Evolutionary conservation across 1,140 invertebrate genomes (phyloP), one percentile per base, ranked within the genome.

Genomic region (Tetranychus cinnabarinus): DNA sequence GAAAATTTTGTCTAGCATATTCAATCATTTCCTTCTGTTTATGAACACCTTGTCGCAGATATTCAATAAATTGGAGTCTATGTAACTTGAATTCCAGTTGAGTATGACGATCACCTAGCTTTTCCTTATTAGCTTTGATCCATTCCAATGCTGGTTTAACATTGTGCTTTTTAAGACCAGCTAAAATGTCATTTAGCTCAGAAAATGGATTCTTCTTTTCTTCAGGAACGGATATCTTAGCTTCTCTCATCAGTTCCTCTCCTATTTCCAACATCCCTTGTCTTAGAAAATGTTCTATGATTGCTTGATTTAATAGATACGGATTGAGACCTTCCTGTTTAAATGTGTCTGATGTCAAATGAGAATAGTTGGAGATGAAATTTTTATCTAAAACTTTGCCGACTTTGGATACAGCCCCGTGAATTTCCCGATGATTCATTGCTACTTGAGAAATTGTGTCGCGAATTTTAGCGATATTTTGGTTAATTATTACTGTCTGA

Each of bases 271-370:
- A 75, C 79, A 87, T 82, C 54, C 91, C 92, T 74, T 93, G 87
- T 63, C 91, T 79, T 70, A 90, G 86, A 70, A 95, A 88, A 78
- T 97, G 91, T 70, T 96, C 88, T 68, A 88, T 89, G 48, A 97
- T 88, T n/a, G 92, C 86, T 75, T 91, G 83, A 74, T 96, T 93
- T 50, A 97, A 74, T 15, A 90, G 75, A 64, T 82, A 79, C 45
- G 81, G 77, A 68, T 89, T 89, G 7, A 54, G 36, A 60, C 15
- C 15, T 42, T 34, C 34, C 13, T 60, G 42, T 6, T 23, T 36
- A 15, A 62, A 56, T 42, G 42, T 69, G 69, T 80, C 79, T 45
- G 61, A 60, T 10, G 35, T 31, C 1, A 63, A 50, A 23, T 45
- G 59, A 12, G 47, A 46, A 61, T 57, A 65, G 47, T 65, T 63